phyloP scores from a whole-genome alignment of 2,113 vertebrate species.

The Pangasianodon gigas region DNA sequence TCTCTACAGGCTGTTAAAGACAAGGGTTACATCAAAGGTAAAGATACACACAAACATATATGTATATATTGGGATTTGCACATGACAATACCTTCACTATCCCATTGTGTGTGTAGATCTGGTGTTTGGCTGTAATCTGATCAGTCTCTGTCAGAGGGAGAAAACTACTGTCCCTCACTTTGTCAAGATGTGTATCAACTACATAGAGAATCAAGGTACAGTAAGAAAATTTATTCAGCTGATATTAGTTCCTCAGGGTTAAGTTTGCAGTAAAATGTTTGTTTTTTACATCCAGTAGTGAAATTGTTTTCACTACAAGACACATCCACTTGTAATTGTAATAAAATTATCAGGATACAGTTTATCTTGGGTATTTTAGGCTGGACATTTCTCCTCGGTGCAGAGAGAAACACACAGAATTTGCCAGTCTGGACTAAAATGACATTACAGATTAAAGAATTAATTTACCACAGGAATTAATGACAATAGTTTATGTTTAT shows the following conservation, averaged over 20 bases:
- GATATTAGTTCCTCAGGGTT: background rate
- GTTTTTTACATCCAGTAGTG: background rate
- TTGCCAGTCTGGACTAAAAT: background rate
- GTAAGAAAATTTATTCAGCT: background rate
- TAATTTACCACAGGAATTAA: background rate
- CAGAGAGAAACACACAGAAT: background rate
- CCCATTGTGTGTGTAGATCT: conserved; percentile 76
- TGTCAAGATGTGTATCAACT: conserved; percentile 89
- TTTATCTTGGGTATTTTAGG: background rate
- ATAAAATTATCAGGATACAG: background rate
- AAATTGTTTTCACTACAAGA: background rate
- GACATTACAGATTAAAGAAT: background rate
- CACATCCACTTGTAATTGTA: background rate
- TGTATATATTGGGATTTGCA: background rate
- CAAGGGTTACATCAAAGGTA: conserved; percentile 98
- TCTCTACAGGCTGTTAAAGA: conserved; percentile 93
- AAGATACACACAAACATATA: background rate
- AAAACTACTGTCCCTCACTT: conserved; percentile 85
- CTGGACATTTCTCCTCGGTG: background rate
- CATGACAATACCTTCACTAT: background rate
- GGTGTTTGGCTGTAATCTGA: conserved; percentile 92
- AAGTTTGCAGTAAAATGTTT: background rate
- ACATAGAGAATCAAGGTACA: conserved; percentile 85
- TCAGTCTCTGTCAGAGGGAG: conserved; percentile 88
- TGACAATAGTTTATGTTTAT: background rate